A percentile compares a stretch with the other conserved stretches of the same genome.
These are phyloP conservation scores for Heteromurus nitidus DNA, from an alignment of 2,888 invertebrate species.

Conservation along the genomic window DNA sequence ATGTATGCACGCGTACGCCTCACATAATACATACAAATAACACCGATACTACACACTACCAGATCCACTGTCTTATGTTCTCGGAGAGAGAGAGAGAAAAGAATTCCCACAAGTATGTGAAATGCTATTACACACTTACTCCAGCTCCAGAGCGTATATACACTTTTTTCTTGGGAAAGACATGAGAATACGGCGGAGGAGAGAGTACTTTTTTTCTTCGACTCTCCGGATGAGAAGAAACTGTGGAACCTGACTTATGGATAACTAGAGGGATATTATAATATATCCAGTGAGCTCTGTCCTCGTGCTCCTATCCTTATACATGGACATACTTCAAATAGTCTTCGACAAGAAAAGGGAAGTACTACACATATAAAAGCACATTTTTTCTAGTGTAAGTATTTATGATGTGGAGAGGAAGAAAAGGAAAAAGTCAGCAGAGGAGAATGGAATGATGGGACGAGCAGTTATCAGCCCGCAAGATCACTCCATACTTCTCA, in stretches of 20 bases:
- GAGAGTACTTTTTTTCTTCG: neutral
- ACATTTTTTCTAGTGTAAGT: neutral
- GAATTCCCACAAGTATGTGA: slow-evolving; percentile 44
- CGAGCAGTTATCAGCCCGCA: slow-evolving; percentile 40
- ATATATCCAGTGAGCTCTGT: too few species aligned
- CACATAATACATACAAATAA: neutral
- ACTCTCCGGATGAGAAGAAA: neutral
- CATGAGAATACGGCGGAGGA: neutral
- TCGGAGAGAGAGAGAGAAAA: neutral
- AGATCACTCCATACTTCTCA: slow-evolving; percentile 36
- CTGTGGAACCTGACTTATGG: neutral
- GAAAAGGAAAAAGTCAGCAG: neutral
- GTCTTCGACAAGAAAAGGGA: neutral
- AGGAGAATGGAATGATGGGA: slow-evolving; percentile 11
- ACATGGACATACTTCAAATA: neutral
- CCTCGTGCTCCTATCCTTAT: neutral
- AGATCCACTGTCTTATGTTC: too few species aligned
- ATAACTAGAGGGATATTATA: too few species aligned
- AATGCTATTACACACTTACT: slow-evolving; percentile 34
- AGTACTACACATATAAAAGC: neutral
- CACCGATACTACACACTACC: neutral
- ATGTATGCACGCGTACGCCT: too few species aligned
- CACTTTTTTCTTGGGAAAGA: neutral
- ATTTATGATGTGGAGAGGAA: neutral
- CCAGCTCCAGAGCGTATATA: too few species aligned